phyloP scores from a whole-genome alignment of 2,797 vertebrate species.

The Enteromius trimaculatus region DNA sequence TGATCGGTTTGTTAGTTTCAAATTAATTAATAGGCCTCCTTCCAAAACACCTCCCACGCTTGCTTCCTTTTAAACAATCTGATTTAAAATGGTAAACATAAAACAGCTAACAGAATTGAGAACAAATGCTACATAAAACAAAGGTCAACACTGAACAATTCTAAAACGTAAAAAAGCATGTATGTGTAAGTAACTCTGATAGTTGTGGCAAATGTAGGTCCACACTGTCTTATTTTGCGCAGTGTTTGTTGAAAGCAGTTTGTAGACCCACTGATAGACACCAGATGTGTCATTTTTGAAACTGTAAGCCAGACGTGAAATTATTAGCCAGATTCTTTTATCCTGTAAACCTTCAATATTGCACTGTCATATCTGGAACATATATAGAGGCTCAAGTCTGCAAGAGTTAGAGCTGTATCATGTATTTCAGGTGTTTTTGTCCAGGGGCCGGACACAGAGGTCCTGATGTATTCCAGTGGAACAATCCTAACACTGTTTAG shows the following conservation, averaged over 20 bases:
- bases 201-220: not conserved
- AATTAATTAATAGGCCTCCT: not conserved
- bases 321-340: not conserved
- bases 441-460: not conserved
- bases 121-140: not conserved
- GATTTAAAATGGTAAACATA: not conserved
- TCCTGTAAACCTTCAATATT: not conserved
- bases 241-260: not conserved
- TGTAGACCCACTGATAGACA: not conserved
- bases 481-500: constrained; percentile 53
- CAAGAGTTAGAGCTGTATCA: constrained; percentile 2
- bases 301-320: not conserved
- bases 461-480: constrained; percentile 36
- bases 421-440: constrained; percentile 11
- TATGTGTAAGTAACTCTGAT: not conserved
- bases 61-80: not conserved
- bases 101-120: not conserved
- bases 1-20: not conserved
- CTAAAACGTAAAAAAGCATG: not conserved
- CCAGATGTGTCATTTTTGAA: not conserved
- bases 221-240: not conserved
- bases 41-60: not conserved
- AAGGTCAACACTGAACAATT: not conserved
- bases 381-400: not conserved
- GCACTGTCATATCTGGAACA: not conserved